Conservation (phyloP, 2,797 vertebrate species). For the Psittacula derbiana region DNA sequence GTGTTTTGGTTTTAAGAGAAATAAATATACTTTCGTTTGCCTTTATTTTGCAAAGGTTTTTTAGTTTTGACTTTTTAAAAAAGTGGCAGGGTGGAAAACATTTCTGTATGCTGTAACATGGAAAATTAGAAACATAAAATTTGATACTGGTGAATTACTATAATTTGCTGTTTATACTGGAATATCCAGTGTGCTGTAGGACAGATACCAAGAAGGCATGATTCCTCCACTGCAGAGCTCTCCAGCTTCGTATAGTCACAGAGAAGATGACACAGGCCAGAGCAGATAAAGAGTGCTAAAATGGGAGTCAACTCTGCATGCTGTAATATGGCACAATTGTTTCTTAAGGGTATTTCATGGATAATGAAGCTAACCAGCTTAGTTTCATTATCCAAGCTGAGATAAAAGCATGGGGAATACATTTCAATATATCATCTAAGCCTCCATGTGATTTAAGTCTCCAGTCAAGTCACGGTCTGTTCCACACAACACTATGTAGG, state of each 20-base stretch:
- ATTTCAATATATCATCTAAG: conserved; percentile 36
- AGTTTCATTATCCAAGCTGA: conserved; percentile 48
- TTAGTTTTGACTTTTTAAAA: neutral
- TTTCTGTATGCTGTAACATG: neutral
- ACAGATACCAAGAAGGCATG: neutral
- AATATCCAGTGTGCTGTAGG: neutral
- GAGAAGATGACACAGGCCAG: neutral
- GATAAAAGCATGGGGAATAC: conserved; percentile 29
- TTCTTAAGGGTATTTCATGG: conserved; percentile 34
- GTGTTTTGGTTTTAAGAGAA: neutral
- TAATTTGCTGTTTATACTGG: neutral
- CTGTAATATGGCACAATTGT: neutral
- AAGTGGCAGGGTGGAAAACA: neutral
- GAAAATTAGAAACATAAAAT: neutral
- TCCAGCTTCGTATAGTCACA: neutral
- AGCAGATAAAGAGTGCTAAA: neutral
- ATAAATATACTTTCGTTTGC: neutral
- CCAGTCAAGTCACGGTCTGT: neutral
- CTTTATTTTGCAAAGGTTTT: neutral
- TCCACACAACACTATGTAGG: neutral
- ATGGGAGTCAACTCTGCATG: neutral
- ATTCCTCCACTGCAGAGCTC: neutral
- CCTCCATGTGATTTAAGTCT: conserved; percentile 5
- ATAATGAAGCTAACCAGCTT: conserved; percentile 53
- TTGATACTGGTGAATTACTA: neutral